Percentiles rank a stretch among this genome's conserved stretches.
Evolutionary conservation across 2,113 vertebrate species (phyloP).

Genomic region (Pedetes capensis): DNA sequence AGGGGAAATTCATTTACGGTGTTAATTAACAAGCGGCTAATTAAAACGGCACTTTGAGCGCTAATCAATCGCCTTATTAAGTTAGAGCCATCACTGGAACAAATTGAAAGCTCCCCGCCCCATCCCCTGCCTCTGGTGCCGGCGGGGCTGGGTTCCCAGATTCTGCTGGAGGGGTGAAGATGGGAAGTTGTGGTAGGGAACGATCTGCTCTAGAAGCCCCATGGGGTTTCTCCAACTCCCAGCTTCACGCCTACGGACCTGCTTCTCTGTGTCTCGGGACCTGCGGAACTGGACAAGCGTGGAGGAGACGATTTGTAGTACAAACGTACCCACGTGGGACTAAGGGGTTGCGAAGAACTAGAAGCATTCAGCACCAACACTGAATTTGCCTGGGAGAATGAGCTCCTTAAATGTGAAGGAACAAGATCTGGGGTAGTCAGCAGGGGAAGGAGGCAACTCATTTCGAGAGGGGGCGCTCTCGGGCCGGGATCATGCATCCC

Average conservation of each 20-base stretch:
- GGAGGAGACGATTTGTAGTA: not conserved
- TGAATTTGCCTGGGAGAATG: not conserved
- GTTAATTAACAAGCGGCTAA: constrained; percentile 92
- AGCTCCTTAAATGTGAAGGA: not conserved
- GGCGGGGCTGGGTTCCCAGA: not conserved
- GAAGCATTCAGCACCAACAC: not conserved
- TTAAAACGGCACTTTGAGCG: constrained; percentile 88
- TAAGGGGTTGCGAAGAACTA: not conserved
- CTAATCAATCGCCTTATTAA: constrained; percentile 92
- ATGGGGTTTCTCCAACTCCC: not conserved
- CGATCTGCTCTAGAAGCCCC: constrained; percentile 36
- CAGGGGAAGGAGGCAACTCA: not conserved
- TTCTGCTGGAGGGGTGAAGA: rapidly evolving
- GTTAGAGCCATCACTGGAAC: constrained; percentile 84
- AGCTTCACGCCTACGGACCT: not conserved
- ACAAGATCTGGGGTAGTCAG: not conserved
- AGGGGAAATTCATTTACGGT: constrained; percentile 79
- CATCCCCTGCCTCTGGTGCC: constrained; percentile 24
- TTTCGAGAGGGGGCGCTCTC: constrained; percentile 48
- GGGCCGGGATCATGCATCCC: not conserved
- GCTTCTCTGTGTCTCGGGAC: not conserved
- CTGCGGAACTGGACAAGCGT: not conserved
- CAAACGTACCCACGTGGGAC: not conserved
- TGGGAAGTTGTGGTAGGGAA: constrained; percentile 64
- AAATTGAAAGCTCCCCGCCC: constrained; percentile 89